Percentiles rank a stretch among this genome's conserved stretches.
These are phyloP conservation scores for Lepidiolamprologus cunningtoni DNA, from an alignment of 2,113 vertebrate genomes.

Conservation along the genomic window DNA sequence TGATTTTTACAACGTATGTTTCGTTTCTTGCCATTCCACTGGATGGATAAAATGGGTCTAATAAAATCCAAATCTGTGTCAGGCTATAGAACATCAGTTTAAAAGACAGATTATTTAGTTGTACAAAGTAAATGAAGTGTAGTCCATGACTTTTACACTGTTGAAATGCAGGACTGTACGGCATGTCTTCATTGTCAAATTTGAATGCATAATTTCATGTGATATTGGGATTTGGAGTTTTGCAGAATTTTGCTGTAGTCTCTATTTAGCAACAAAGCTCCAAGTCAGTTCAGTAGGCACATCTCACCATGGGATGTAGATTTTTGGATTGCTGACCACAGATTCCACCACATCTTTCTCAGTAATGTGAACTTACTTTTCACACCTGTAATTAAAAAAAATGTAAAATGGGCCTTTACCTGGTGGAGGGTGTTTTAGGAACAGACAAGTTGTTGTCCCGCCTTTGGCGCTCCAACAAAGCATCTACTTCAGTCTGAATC, in stretches of 20 bases:
- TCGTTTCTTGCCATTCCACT: neutral
- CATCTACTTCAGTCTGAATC: conserved; percentile 87
- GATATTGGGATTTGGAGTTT: neutral
- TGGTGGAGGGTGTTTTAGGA: conserved; percentile 76
- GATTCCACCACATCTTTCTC: neutral
- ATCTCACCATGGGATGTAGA: neutral
- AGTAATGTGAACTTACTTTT: neutral
- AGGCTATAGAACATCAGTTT: neutral
- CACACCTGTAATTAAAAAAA: neutral
- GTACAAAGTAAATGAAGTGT: neutral
- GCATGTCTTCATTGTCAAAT: neutral
- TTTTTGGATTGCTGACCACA: accelerated
- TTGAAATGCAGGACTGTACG: neutral
- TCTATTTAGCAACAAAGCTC: neutral
- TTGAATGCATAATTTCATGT: neutral
- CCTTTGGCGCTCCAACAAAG: conserved; percentile 87
- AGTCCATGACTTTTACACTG: neutral
- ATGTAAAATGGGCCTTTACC: conserved; percentile 48
- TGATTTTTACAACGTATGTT: neutral
- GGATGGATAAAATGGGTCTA: neutral
- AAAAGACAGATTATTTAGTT: neutral
- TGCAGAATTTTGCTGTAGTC: neutral
- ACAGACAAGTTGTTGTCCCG: conserved; percentile 72
- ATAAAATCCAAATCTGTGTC: neutral
- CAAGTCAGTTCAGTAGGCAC: neutral